Conservation (phyloP, 23 tunicate genomes). For the Aplidium turbinatum region DNA sequence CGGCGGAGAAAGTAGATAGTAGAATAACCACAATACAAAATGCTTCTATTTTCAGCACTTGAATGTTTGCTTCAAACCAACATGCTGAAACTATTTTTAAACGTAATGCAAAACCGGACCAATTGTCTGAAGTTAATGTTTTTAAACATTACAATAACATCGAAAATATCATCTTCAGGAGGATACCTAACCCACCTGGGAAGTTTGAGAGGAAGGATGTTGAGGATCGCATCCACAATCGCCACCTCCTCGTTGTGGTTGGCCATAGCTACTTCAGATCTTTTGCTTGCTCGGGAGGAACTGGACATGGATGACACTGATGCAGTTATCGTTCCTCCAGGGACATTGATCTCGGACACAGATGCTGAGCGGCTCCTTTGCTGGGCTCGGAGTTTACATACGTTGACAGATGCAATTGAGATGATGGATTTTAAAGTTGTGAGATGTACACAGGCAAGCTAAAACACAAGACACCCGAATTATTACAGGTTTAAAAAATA, state of each 20-base stretch:
- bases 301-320: conserved; percentile 28
- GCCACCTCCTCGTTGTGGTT: conserved; percentile 66
- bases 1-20: too few relatives aligned
- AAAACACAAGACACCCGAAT: too few relatives aligned
- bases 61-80: too few relatives aligned
- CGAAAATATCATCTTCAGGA: too few relatives aligned
- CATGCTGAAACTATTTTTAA: too few relatives aligned
- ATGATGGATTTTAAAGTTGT: conserved; percentile 46
- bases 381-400: neutral
- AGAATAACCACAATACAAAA: too few relatives aligned
- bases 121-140: too few relatives aligned
- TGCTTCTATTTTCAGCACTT: too few relatives aligned
- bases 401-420: conserved; percentile 16
- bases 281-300: conserved; percentile 48
- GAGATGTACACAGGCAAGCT: conserved; percentile 42
- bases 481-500: too few relatives aligned
- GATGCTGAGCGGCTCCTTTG: conserved; percentile 40
- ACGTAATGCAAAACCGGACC: too few relatives aligned
- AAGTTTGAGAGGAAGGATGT: conserved; percentile 42
- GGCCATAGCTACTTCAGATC: conserved; percentile 49
- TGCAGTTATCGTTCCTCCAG: conserved; percentile 4
- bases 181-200: conserved; percentile 47
- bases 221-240: conserved; percentile 51
- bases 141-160: too few relatives aligned
- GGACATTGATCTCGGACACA: neutral